Conservation (phyloP, 2,797 vertebrate genomes). For the Halcyon chelicuti region DNA sequence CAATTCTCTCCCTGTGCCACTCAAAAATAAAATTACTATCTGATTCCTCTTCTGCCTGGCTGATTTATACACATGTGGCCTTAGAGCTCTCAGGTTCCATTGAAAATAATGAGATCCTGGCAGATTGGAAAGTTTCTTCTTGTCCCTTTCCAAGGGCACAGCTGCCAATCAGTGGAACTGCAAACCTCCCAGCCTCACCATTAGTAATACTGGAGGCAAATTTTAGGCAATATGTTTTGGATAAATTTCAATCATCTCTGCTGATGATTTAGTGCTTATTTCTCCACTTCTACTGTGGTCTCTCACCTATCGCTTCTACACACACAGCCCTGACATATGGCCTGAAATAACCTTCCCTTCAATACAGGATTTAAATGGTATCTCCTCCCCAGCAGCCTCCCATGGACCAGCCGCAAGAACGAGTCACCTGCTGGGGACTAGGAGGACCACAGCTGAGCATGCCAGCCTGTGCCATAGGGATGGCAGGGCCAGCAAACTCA, state of each 20-base stretch:
- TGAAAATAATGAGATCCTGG: background rate
- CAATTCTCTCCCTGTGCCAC: background rate
- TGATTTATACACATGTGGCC: background rate
- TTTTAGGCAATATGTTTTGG: background rate
- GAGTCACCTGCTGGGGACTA: background rate
- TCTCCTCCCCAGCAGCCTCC: conserved; percentile 18
- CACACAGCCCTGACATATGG: background rate
- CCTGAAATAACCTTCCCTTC: conserved; percentile 44
- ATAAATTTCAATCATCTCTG: conserved; percentile 23
- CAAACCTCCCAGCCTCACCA: background rate
- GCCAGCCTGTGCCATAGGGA: background rate
- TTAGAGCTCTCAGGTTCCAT: background rate
- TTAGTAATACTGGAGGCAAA: background rate
- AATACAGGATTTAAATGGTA: conserved; percentile 37
- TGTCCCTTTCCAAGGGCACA: background rate
- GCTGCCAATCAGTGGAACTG: background rate
- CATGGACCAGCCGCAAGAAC: background rate
- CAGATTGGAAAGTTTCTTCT: background rate
- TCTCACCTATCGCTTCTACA: background rate
- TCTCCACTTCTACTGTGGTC: background rate
- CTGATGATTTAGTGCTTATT: conserved; percentile 36
- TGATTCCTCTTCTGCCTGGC: background rate
- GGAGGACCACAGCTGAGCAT: background rate
- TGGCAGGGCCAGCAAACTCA: background rate
- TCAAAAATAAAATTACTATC: background rate